Evolutionary conservation across 2,797 vertebrate genomes (phyloP).

Genomic region (Rhabdomys pumilio): DNA sequence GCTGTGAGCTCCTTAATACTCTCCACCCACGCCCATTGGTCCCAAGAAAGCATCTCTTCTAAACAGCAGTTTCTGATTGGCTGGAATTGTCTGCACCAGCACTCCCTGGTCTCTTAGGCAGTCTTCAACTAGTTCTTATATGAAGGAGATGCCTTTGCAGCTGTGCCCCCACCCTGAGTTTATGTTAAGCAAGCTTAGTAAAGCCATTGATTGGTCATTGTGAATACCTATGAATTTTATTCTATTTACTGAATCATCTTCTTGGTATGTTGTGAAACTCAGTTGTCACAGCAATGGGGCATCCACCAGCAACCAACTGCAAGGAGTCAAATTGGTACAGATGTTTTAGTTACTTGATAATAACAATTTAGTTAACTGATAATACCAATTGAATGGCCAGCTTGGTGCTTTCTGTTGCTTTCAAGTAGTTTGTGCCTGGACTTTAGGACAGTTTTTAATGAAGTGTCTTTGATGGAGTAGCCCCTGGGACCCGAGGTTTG

Average conservation of each 20-base stretch:
- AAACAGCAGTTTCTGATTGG: not conserved
- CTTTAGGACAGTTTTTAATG: not conserved
- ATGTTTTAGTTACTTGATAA: constrained; percentile 13
- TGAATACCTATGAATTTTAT: not conserved
- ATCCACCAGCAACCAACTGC: not conserved
- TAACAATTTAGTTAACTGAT: constrained; percentile 28
- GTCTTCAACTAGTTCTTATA: not conserved
- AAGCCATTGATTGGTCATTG: not conserved
- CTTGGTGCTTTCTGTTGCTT: constrained; percentile 44
- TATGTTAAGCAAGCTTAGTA: not conserved
- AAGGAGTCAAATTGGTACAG: not conserved
- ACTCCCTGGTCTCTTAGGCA: not conserved
- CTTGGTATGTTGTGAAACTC: constrained; percentile 1
- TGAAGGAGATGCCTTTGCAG: no score
- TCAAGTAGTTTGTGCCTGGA: constrained; percentile 22
- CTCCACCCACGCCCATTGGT: not conserved
- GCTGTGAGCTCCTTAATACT: no score
- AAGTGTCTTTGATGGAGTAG: not conserved
- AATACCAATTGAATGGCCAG: not conserved
- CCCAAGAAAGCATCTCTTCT: not conserved
- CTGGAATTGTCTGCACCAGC: not conserved
- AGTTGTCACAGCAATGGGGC: not conserved
- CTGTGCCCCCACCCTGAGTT: no score
- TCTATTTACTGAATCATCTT: not conserved
- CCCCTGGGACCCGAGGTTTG: not conserved